phyloP scores from a whole-genome alignment of 1,140 invertebrate species.

The Globodera rostochiensis region DNA sequence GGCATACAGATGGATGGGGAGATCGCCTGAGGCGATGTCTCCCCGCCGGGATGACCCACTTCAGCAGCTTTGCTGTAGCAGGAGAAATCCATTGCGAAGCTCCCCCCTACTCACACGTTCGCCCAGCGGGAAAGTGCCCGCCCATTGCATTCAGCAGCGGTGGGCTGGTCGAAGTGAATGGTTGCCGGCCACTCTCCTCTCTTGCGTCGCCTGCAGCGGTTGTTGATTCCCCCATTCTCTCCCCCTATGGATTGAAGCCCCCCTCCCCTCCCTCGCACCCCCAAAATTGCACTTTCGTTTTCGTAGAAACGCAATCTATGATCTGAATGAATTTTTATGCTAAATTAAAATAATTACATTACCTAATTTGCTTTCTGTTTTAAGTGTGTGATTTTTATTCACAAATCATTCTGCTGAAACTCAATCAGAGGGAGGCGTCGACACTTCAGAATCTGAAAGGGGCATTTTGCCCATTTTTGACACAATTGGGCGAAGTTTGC shows the following conservation, averaged over 20 bases:
- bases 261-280: not conserved
- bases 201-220: not conserved
- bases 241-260: not conserved
- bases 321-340: too few relatives aligned
- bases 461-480: not conserved
- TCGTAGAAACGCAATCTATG: not conserved
- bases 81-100: not conserved
- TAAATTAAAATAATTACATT: too few relatives aligned
- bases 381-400: not conserved
- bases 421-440: not conserved
- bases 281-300: not conserved
- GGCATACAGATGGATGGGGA: not conserved
- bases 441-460: not conserved
- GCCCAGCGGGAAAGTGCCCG: not conserved
- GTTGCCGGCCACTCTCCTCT: not conserved
- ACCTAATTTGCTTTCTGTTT: not conserved
- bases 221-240: not conserved
- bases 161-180: not conserved
- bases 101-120: not conserved
- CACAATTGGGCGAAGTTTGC: not conserved
- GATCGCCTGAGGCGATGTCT: not conserved
- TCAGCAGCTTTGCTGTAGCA: not conserved
- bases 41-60: not conserved
- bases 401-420: not conserved
- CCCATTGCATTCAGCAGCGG: not conserved